Evolutionary conservation across 2,797 vertebrate species (phyloP).

Genomic region (Sebastes paucispinis): DNA sequence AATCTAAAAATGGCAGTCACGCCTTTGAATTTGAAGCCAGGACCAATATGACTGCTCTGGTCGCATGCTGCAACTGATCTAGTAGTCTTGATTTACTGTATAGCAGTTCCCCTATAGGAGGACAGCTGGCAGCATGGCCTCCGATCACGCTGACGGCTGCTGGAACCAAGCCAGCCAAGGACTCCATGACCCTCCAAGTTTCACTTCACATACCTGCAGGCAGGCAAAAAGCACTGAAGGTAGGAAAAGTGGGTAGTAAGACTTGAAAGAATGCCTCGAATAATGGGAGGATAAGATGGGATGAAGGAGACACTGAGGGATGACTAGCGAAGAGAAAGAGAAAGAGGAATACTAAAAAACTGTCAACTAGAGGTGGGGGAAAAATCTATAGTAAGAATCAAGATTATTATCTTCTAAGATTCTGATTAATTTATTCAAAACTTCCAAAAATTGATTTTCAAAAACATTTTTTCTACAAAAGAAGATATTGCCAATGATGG

Average conservation of each 20-base stretch:
- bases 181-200: conserved; percentile 4
- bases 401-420: background rate
- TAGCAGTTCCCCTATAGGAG: background rate
- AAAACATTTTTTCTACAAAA: background rate
- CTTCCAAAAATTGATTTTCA: background rate
- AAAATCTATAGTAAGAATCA: background rate
- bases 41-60: background rate
- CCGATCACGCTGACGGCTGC: conserved; percentile 19
- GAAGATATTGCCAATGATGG: background rate
- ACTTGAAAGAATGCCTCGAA: background rate
- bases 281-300: background rate
- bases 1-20: background rate
- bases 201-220: background rate
- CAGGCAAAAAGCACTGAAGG: background rate
- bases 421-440: background rate
- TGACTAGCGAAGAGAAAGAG: background rate
- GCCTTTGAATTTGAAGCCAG: background rate
- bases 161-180: conserved; percentile 1
- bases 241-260: background rate
- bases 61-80: background rate
- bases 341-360: background rate
- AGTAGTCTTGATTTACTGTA: background rate
- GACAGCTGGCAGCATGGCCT: conserved; percentile 10
- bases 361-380: background rate
- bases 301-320: background rate